Evolutionary conservation across 1,140 invertebrate species (phyloP).

Genomic region (Penaeus chinensis): DNA sequence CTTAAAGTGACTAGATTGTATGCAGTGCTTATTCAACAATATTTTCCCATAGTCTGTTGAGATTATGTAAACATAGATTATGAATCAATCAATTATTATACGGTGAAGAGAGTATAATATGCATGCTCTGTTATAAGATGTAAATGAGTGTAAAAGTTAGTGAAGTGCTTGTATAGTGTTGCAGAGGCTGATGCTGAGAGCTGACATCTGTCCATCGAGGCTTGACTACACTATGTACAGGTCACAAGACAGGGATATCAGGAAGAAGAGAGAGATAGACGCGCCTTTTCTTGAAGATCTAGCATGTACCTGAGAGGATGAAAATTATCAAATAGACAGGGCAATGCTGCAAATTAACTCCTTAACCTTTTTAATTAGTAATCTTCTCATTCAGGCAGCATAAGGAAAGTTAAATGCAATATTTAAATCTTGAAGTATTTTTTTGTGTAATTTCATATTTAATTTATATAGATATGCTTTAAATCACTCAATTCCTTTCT

Average conservation of each 20-base stretch:
- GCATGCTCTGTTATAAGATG: not conserved
- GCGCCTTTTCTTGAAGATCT: conserved; percentile 20
- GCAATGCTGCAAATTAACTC: not conserved
- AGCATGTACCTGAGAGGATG: conserved; percentile 16
- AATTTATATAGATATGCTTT: not conserved
- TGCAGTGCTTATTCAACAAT: too few species aligned
- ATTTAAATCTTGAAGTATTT: too few species aligned
- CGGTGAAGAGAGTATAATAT: too few species aligned
- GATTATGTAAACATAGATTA: too few species aligned
- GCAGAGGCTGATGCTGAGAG: not conserved
- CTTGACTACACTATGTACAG: conserved; percentile 23
- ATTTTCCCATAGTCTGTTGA: too few species aligned
- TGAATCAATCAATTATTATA: too few species aligned
- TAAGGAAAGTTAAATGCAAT: not conserved
- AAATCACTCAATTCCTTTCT: not conserved
- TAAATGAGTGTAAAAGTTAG: not conserved
- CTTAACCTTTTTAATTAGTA: not conserved
- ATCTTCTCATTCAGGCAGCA: not conserved
- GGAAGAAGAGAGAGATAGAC: conserved; percentile 11
- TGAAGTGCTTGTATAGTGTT: not conserved
- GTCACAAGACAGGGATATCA: conserved; percentile 19
- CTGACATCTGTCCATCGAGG: not conserved
- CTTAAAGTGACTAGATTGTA: too few species aligned
- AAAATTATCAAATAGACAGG: not conserved
- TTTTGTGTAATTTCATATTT: not conserved